Percentiles rank a stretch among this genome's conserved stretches.
These are phyloP conservation scores for Hephaestus fuliginosus DNA, from an alignment of 2,797 vertebrate genomes.

Conservation along the genomic window DNA sequence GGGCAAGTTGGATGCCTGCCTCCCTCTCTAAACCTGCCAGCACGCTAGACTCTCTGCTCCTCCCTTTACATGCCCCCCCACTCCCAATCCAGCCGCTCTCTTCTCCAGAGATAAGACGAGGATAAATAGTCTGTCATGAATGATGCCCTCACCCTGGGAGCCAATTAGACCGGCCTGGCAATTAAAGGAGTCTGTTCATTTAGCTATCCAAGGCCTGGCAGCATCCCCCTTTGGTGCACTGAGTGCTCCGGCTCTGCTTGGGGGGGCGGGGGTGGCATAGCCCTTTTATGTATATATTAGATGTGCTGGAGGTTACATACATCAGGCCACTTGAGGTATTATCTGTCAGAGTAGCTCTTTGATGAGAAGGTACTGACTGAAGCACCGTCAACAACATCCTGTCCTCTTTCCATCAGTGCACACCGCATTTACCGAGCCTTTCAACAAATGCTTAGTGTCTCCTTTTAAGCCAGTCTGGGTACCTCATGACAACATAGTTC, in stretches of 20 bases:
- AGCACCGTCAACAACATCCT: neutral
- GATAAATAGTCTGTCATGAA: conserved; percentile 72
- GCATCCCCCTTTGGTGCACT: conserved; percentile 39
- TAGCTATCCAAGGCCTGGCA: conserved; percentile 59
- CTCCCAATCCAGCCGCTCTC: conserved; percentile 7
- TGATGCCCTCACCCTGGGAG: conserved; percentile 78
- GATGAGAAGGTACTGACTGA: neutral
- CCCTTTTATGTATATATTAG: conserved; percentile 45
- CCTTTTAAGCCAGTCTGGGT: conserved; percentile 4
- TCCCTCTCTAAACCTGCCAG: conserved; percentile 42
- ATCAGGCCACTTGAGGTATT: conserved; percentile 22
- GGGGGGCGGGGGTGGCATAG: conserved; percentile 39
- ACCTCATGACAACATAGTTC: neutral
- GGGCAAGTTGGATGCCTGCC: conserved; percentile 55
- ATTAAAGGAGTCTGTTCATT: conserved; percentile 76
- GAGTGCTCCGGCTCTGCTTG: conserved; percentile 22
- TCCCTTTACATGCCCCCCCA: conserved; percentile 20
- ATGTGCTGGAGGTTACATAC: conserved; percentile 29
- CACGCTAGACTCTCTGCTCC: conserved; percentile 40
- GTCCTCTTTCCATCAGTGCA: neutral
- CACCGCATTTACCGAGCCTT: neutral
- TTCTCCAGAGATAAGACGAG: conserved; percentile 55
- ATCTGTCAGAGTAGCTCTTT: conserved; percentile 23
- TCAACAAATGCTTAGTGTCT: neutral
- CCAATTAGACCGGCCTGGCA: conserved; percentile 78